These are phyloP conservation scores for Hemiscyllium ocellatum DNA, from an alignment of 2,113 vertebrate genomes.

Conservation along the genomic window DNA sequence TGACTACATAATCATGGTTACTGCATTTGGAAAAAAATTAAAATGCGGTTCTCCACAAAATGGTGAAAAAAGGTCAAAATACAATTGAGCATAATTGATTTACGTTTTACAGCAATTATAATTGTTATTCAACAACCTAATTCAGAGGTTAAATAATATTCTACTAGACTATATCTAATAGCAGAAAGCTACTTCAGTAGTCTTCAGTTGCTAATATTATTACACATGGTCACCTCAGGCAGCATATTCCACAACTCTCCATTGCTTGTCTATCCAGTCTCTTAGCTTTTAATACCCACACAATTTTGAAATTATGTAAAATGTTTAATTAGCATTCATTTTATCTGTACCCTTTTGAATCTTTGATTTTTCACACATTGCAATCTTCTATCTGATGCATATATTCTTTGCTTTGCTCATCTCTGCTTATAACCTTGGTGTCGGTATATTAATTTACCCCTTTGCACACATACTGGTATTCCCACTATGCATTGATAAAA, in stretches of 20 bases:
- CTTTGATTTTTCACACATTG: background rate
- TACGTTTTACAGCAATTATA: background rate
- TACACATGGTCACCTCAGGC: too few species aligned
- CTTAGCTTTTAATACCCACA: too few species aligned
- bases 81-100: background rate
- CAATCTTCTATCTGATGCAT: background rate
- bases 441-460: background rate
- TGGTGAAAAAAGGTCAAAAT: background rate
- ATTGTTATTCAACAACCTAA: too few species aligned
- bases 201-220: too few species aligned
- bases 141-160: too few species aligned
- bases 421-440: background rate
- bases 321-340: too few species aligned
- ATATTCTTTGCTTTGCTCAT: background rate
- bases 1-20: background rate
- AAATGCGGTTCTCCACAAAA: background rate
- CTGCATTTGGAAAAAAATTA: background rate
- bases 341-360: background rate
- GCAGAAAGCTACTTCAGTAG: too few species aligned
- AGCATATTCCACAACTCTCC: too few species aligned
- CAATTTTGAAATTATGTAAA: too few species aligned
- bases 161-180: too few species aligned
- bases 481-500: background rate
- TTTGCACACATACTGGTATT: background rate
- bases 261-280: too few species aligned